Conservation (phyloP, 2,113 vertebrate genomes). For the Corythoichthys intestinalis region DNA sequence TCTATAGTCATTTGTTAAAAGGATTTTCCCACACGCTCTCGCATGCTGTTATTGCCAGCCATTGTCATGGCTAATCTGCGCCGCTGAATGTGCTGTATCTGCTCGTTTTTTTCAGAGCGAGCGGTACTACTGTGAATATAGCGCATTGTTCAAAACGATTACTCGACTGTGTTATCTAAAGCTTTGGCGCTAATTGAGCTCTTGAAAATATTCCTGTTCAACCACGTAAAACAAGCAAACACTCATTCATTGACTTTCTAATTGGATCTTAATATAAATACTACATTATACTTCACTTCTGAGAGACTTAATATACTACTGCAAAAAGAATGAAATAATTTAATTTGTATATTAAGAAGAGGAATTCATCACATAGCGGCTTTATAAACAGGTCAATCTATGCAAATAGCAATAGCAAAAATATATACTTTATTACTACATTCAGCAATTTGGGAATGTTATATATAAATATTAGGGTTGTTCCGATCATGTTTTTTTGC, state of each 20-base stretch:
- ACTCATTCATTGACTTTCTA: background rate
- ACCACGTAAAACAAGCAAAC: background rate
- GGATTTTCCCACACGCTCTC: background rate
- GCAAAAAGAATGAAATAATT: background rate
- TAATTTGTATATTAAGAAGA: background rate
- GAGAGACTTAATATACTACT: background rate
- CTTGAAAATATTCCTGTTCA: constrained; percentile 8
- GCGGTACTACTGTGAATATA: background rate
- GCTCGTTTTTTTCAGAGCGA: background rate
- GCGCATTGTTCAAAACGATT: constrained; percentile 20
- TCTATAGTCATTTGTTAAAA: background rate
- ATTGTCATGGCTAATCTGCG: constrained; percentile 23
- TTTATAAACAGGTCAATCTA: background rate
- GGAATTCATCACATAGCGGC: background rate
- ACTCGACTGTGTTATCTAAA: constrained; percentile 30
- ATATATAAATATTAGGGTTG: too few relatives aligned
- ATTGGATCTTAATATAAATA: background rate
- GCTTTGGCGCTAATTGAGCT: constrained; percentile 16
- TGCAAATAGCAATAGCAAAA: too few relatives aligned
- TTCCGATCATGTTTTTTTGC: too few relatives aligned
- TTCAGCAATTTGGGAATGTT: too few relatives aligned
- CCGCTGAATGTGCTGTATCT: background rate
- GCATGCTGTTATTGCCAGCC: background rate
- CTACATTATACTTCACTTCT: background rate
- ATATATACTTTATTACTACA: too few relatives aligned